Evolutionary conservation across 2,888 invertebrate species (phyloP).

Genomic region (Adineta ricciae): DNA sequence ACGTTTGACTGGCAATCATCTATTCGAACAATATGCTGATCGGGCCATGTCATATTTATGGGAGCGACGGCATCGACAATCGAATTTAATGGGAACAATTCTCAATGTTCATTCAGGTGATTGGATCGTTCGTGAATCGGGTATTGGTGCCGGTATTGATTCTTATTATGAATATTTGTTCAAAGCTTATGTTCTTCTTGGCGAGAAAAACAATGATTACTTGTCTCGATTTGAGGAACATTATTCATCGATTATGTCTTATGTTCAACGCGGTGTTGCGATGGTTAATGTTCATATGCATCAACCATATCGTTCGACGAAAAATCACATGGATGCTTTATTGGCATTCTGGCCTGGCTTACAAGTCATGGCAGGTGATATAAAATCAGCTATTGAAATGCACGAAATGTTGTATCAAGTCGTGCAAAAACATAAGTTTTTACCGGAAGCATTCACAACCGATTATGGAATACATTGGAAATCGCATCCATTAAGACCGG

Average conservation of each 20-base stretch:
- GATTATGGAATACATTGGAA: slow-evolving; percentile 98
- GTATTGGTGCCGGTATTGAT: slow-evolving; percentile 97
- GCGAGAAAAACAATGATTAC: slow-evolving; percentile 58
- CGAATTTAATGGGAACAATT: slow-evolving; percentile 91
- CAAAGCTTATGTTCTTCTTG: slow-evolving; percentile 84
- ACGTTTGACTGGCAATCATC: slow-evolving; percentile 72
- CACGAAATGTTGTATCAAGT: slow-evolving; percentile 98
- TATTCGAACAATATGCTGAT: slow-evolving; percentile 84
- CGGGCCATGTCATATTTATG: slow-evolving; percentile 91
- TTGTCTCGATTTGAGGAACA: slow-evolving; percentile 56
- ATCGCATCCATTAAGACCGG: slow-evolving; percentile 86
- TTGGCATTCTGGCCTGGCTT: slow-evolving; percentile 96
- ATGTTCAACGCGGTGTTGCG: slow-evolving; percentile 63
- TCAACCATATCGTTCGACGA: slow-evolving; percentile 79
- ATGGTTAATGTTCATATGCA: slow-evolving; percentile 72
- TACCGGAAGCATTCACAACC: slow-evolving; percentile 94
- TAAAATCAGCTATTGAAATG: slow-evolving; percentile 92
- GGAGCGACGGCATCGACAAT: slow-evolving; percentile 77
- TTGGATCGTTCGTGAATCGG: slow-evolving; percentile 90
- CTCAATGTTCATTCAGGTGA: slow-evolving; percentile 94
- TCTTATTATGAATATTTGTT: slow-evolving; percentile 96
- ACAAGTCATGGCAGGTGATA: slow-evolving; percentile 73
- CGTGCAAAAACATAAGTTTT: slow-evolving; percentile 88
- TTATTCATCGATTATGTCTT: slow-evolving; percentile 90
- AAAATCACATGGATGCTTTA: slow-evolving; percentile 92